Evolutionary conservation across 92 coral and sea anemone genomes (phyloP).

Genomic region (Meandrina meandrites): DNA sequence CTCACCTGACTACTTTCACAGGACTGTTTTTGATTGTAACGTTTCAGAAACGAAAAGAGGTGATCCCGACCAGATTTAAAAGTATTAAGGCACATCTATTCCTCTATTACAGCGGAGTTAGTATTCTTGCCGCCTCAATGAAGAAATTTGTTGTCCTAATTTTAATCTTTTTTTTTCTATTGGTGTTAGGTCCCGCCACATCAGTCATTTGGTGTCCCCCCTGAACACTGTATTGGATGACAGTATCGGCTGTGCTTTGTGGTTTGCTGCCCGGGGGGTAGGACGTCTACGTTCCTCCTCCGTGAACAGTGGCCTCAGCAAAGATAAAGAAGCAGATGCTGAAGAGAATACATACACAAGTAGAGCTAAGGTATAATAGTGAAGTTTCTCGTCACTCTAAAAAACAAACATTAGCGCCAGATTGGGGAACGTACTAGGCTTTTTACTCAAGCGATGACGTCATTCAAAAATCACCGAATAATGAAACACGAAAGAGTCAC

Average conservation of each 20-base stretch:
- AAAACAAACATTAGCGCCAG: not conserved
- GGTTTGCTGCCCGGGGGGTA: conserved; percentile 99
- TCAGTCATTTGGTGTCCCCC: conserved; percentile 97
- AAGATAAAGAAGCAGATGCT: conserved; percentile 14
- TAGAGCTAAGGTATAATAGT: conserved; percentile 70
- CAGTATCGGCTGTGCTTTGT: conserved; percentile 97
- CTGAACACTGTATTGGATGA: conserved; percentile 94
- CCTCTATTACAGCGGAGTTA: too few relatives aligned
- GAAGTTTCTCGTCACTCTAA: not conserved
- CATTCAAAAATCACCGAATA: not conserved
- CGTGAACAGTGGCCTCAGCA: conserved; percentile 32
- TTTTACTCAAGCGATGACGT: not conserved
- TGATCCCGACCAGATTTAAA: not conserved
- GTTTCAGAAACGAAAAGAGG: not conserved
- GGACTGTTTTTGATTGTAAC: not conserved
- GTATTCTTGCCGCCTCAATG: too few relatives aligned
- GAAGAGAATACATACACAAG: conserved; percentile 65
- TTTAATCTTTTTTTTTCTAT: too few relatives aligned
- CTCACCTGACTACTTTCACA: too few relatives aligned
- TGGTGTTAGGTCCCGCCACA: conserved; percentile 67
- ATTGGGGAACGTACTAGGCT: not conserved
- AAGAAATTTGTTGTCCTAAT: too few relatives aligned
- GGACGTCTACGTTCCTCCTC: conserved; percentile 68
- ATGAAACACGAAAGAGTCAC: not conserved
- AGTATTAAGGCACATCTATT: not conserved